Base-by-base conservation (phyloP, 1,140 invertebrate genomes). In the Sitophilus oryzae region DNA sequence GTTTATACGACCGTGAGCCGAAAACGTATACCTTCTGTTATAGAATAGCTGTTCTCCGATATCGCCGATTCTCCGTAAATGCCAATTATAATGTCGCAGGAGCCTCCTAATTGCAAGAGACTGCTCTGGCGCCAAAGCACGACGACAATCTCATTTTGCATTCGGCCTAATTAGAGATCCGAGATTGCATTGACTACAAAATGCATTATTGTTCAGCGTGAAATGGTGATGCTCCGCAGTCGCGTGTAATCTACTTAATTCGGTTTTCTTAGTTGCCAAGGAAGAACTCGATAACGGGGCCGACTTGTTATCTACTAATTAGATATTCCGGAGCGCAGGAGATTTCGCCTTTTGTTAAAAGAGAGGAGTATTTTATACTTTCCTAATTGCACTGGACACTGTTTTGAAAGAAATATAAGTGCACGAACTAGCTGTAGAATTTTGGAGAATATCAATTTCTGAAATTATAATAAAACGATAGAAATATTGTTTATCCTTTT, bases 101-200 rank as follows among this genome's bases (percentile, higher is more conserved):
- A 18, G 18, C 38, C 18, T 41, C 11, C 38, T 41, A 41, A 41
- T 41, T 41, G 38, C 38, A 20, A 18, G 38, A 41, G 38, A 41
- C 38, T 41, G 38, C 19, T 41, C 38, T 18, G 38, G 38, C 18
- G 38, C 38, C 38, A 41, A 41, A 20, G 38, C 38, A 41, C 38
- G 38, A 41, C 38, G 38, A 41, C 38, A 41, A 41, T 41, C 38
- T 41, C 38, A 41, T 41, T 41, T 41, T 41, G 38, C 38, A 41
- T 41, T 41, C 38, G 38, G n/a, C 16, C n/a, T 41, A 41, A 41
- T 41, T 41, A 41, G 38, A 41, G 38, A 41, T 41, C 38, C 8
- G 38, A 41, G 38, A 41, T 41, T 41, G 38, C 38, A 41, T 18
- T 18, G 38, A 41, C 38, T 41, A 41, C 38, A 18, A 41, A 41